Evolutionary conservation across 2,113 vertebrate species (phyloP), one percentile per base, ranked within the genome.

Genomic region (Cisticola juncidis): DNA sequence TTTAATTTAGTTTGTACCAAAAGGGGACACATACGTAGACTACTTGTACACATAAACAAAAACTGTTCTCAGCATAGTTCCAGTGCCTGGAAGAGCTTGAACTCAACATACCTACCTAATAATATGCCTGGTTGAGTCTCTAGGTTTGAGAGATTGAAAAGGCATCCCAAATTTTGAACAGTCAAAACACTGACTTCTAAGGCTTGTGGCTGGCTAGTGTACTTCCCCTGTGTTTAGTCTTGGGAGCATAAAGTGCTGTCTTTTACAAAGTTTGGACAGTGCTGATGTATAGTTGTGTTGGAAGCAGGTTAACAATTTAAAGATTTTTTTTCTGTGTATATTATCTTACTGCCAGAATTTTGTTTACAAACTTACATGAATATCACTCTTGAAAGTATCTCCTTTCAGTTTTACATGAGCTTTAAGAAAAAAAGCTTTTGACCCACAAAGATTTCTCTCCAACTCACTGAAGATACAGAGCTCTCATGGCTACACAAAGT

Each of bases 1-100:
- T 95, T 89, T 85, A 74, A 89, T 89, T 89, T 86, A 42, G 26
- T 78, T 89, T 86, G n/a, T 81, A 77, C 40, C 25, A 42, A 68
- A 85, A 74, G 78, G 31, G 65, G 9, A 15, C 47, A 38, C 7
- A 26, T 17, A 25, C 23, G 25, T 36, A 26, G 24, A 38, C 13
- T 38, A 65, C 40, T 77, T 68, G 48, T 56, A 87, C 74, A 51
- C 77, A 87, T 81, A 47, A 78, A 78, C 85, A 51, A 56, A 90
- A 68, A 47, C 65, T 66, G 4, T 83, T 78, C 56, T 92, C 60
- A 71, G 51, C 18, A 25, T 22, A 42, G 56, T 86, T 77, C 25
- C 38, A 66, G 2, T 45, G 38, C 48, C 57, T 91, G 53, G 44
- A 79, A 94, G 57, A 91, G 44, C 61, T 56, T 91, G 87, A 84